Base-by-base conservation (phyloP, 2,888 invertebrate genomes). In the Synergus umbraculus region DNA sequence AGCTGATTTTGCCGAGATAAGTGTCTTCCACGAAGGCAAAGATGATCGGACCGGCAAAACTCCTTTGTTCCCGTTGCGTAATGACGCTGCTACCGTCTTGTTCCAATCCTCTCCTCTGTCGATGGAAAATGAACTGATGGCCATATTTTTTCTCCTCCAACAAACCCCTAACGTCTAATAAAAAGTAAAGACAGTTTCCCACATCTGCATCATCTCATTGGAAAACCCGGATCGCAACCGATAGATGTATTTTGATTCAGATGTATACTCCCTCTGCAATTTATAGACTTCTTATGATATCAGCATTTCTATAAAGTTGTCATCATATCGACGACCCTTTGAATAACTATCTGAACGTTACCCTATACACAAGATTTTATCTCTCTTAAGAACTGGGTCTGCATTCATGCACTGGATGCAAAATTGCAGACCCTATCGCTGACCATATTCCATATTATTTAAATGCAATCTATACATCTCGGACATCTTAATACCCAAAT, bases 1-100 rank as follows among this genome's bases (percentile, higher is more conserved):
- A 92, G 91, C 91, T 90, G 92, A 92, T 92, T 88, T 86, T 84
- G 85, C 85, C 82, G 85, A 89, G 90, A 91, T 91, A 90, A 83
- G 84, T 80, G 82, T 83, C 78, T 87, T 87, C 87, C 86, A 84
- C 84, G 87, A 86, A 87, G 69, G 78, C 80, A 81, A 80, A 84
- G 86, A 85, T 83, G 84, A 85, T 85, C 83, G 80, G 82, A 64
- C 60, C 69, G 76, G 79, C 65, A 69, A 29, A 64, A 77, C 76
- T 67, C 64, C 80, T 85, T 85, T 84, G 84, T 84, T 83, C 82
- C 82, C 80, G 79, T 84, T 83, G 84, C 84, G 82, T 80, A 82
- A 83, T 84, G 82, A 82, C 83, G 80, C 76, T 76, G 79, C 76
- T 79, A 49, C 69, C 79, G 78, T 73, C 78, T 78, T 81, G 44